phyloP scores from a whole-genome alignment of 2,888 invertebrate species.

The Hirtodrosophila cameraria region DNA sequence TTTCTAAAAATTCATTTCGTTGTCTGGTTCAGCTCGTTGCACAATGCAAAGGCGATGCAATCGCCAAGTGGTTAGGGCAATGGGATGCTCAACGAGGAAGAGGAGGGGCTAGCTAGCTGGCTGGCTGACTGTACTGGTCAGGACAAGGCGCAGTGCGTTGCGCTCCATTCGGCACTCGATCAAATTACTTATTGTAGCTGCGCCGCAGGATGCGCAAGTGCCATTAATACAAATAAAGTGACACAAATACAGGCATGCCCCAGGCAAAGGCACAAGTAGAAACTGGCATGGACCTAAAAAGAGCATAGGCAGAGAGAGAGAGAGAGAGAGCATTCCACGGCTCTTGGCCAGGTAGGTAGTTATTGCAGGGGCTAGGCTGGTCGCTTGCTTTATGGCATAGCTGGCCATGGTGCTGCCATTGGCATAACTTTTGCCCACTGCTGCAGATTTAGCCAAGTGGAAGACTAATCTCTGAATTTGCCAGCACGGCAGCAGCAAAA shows the following conservation, averaged over 20 bases:
- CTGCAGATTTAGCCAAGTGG: constrained; percentile 77
- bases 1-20: constrained; percentile 64
- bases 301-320: background rate
- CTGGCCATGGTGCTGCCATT: constrained; percentile 33
- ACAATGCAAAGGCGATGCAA: constrained; percentile 59
- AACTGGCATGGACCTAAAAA: background rate
- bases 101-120: background rate
- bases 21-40: constrained; percentile 51
- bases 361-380: constrained; percentile 26
- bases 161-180: constrained; percentile 62
- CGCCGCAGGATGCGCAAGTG: constrained; percentile 77
- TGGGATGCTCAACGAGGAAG: background rate
- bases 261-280: constrained; percentile 26
- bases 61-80: constrained; percentile 26
- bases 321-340: constrained; percentile 24
- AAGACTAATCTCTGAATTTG: constrained; percentile 79
- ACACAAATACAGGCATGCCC: constrained; percentile 61
- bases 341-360: constrained; percentile 50
- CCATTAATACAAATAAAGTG: constrained; percentile 80
- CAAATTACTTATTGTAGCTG: constrained; percentile 76
- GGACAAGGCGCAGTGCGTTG: constrained; percentile 21
- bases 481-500: constrained; percentile 53
- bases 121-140: background rate
- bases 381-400: constrained; percentile 48
- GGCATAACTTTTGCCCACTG: constrained; percentile 71